A percentile compares a stretch with the other conserved stretches of the same genome.
Conservation (phyloP, 2,113 vertebrate species). For the Lynx canadensis region DNA sequence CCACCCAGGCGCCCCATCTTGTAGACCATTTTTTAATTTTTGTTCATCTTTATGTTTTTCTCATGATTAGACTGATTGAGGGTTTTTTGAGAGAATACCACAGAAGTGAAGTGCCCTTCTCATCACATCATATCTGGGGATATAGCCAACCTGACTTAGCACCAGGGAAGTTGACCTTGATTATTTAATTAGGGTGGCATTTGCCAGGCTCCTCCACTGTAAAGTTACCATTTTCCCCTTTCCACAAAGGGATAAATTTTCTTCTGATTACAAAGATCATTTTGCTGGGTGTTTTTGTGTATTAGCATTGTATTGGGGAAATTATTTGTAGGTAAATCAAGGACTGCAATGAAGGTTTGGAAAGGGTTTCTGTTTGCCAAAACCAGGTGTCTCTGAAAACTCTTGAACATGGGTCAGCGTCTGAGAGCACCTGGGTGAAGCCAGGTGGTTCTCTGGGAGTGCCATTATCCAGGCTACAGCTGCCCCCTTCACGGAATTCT, state of each 20-base stretch:
- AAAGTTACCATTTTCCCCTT: not conserved
- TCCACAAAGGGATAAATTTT: not conserved
- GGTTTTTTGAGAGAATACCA: not conserved
- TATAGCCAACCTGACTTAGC: not conserved
- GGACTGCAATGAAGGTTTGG: not conserved
- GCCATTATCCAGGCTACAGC: too few species aligned
- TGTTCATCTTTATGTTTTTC: not conserved
- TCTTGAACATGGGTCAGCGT: not conserved
- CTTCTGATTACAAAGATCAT: not conserved
- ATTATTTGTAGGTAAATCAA: not conserved
- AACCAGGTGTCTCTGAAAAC: not conserved
- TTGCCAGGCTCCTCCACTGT: not conserved
- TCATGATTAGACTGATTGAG: not conserved
- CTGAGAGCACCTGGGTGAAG: not conserved
- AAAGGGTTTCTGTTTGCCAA: not conserved
- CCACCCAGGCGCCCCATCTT: too few species aligned
- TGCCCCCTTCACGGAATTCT: not conserved
- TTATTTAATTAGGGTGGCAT: too few species aligned
- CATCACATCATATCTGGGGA: not conserved
- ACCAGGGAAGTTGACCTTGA: not conserved
- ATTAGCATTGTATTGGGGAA: not conserved
- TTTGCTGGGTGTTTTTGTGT: not conserved
- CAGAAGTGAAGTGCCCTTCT: not conserved
- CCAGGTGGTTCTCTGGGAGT: not conserved
- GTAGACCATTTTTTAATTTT: not conserved